Conservation (phyloP, 64 coral and sea anemone genomes). For the Stylophora pistillata region DNA sequence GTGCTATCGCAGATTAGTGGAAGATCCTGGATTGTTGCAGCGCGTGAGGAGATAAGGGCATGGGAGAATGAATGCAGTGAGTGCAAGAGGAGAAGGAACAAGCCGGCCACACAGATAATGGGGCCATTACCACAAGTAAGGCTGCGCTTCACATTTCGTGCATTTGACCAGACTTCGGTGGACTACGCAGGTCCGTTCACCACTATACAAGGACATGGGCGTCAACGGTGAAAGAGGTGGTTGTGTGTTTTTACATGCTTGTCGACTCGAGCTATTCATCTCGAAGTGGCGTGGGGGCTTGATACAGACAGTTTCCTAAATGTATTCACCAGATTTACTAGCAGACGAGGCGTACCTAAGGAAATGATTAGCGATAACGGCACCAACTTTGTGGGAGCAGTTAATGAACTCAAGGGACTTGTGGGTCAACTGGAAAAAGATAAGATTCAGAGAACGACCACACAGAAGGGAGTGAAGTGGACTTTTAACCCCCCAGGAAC, state of each 20-base stretch:
- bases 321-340: constrained; percentile 29
- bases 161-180: constrained; percentile 53
- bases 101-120: constrained; percentile 42
- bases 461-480: constrained; percentile 31
- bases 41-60: background rate
- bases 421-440: background rate
- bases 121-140: constrained; percentile 34
- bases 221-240: constrained; percentile 34
- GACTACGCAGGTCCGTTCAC: constrained; percentile 52
- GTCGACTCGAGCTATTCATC: constrained; percentile 33
- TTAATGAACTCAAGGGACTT: constrained; percentile 17
- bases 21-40: constrained; percentile 31
- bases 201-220: constrained; percentile 24
- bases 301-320: constrained; percentile 35
- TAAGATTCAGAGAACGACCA: background rate
- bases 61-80: constrained; percentile 40
- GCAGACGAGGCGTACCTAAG: constrained; percentile 32
- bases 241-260: constrained; percentile 47
- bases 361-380: constrained; percentile 46
- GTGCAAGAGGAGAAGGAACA: constrained; percentile 31
- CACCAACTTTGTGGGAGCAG: constrained; percentile 41
- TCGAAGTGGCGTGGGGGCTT: constrained; percentile 34
- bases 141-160: constrained; percentile 41
- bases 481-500: constrained; percentile 17
- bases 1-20: background rate